Conservation (phyloP, 2,113 vertebrate genomes). For the Hiodon tergisus region DNA sequence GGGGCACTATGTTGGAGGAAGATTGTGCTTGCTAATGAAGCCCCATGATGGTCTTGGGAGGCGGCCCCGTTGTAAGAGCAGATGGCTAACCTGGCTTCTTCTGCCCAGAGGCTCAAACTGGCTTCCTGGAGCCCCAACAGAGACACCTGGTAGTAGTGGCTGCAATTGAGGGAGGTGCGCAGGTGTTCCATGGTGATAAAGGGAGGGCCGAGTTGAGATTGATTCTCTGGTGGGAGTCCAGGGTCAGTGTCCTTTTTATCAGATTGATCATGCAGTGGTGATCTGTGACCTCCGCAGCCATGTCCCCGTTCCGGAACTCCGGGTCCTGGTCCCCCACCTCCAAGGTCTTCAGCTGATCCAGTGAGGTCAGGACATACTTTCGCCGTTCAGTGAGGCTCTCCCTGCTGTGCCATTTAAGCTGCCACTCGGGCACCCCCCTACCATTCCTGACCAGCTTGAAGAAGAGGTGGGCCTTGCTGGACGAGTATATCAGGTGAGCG, state of each 20-base stretch:
- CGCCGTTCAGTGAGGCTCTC: conserved; percentile 36
- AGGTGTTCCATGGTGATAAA: conserved; percentile 59
- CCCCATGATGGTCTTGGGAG: too few species aligned
- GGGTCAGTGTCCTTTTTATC: conserved; percentile 63
- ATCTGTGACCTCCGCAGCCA: conserved; percentile 45
- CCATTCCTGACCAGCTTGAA: conserved; percentile 45
- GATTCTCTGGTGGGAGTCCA: conserved; percentile 59
- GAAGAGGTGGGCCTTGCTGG: conserved; percentile 57
- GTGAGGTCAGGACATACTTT: conserved; percentile 55
- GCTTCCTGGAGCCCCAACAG: conserved; percentile 25
- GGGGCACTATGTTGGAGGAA: too few species aligned
- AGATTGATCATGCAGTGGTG: conserved; percentile 63
- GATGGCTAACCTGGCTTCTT: too few species aligned
- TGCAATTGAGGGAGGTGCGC: conserved; percentile 37
- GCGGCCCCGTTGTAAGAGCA: too few species aligned
- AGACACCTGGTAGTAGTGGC: conserved; percentile 49
- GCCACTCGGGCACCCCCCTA: conserved; percentile 44
- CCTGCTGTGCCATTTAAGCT: conserved; percentile 51
- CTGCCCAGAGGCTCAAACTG: background rate
- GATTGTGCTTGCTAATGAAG: too few species aligned
- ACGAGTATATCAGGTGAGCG: conserved; percentile 43
- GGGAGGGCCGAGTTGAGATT: conserved; percentile 55
- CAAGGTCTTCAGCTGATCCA: conserved; percentile 53
- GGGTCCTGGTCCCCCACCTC: background rate
- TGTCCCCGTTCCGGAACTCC: conserved; percentile 27